A percentile compares a stretch with the other conserved stretches of the same genome.
Conservation (phyloP, 2,888 invertebrate species). For the Acleris sparsana region DNA sequence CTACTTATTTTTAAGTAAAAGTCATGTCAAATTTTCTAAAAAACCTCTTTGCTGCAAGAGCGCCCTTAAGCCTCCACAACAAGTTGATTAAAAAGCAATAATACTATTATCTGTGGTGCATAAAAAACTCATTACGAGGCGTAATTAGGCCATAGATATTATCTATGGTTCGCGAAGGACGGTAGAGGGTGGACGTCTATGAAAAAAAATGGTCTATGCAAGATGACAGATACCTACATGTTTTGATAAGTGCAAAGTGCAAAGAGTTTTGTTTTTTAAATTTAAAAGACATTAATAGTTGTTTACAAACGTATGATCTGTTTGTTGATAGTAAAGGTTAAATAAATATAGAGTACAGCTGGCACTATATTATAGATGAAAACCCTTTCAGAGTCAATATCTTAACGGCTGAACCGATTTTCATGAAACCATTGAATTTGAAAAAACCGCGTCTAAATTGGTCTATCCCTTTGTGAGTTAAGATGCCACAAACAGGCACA, state of each 20-base stretch:
- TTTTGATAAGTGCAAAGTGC: slow-evolving; percentile 8
- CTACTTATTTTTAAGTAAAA: neutral
- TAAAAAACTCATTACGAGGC: slow-evolving; percentile 66
- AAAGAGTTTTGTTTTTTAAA: neutral
- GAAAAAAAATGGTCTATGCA: slow-evolving; percentile 3
- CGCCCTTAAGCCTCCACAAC: slow-evolving; percentile 61
- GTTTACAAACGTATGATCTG: neutral
- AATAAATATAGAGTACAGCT: no score
- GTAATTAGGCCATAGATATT: slow-evolving; percentile 36
- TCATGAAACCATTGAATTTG: no score
- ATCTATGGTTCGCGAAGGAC: slow-evolving; percentile 26
- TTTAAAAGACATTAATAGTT: neutral
- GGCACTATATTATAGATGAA: no score
- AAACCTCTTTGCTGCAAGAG: slow-evolving; percentile 4
- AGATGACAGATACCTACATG: neutral
- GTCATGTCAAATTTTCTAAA: neutral
- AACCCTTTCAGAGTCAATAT: no score
- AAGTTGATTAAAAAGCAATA: slow-evolving; percentile 74
- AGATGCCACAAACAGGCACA: no score
- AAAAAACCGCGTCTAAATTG: no score
- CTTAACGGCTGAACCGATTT: no score
- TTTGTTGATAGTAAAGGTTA: no score
- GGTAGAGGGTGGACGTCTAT: slow-evolving; percentile 18
- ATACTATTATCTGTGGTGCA: slow-evolving; percentile 61
- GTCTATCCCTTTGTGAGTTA: no score